These are phyloP conservation scores for Calyptomena viridis DNA, from an alignment of 2,113 vertebrate species.

Conservation along the genomic window DNA sequence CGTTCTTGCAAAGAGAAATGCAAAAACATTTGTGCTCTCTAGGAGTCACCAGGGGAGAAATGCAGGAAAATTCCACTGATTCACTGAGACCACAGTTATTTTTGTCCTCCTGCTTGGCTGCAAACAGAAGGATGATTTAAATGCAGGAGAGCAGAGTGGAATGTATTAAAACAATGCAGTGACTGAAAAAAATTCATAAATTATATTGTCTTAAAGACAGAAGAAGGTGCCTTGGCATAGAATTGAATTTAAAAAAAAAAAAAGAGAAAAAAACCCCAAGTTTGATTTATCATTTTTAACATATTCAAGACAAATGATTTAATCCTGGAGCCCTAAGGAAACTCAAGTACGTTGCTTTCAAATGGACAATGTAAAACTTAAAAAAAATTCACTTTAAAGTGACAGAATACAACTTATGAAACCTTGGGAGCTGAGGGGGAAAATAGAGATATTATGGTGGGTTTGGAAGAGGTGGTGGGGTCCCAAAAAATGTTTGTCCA, in stretches of 20 bases:
- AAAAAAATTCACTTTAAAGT: neutral
- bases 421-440: neutral
- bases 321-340: neutral
- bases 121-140: slow-evolving; percentile 47
- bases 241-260: too few species aligned
- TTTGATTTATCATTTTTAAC: neutral
- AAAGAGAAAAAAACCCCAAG: too few species aligned
- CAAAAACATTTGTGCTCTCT: slow-evolving; percentile 30
- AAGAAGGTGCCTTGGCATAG: neutral
- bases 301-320: neutral
- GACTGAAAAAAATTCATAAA: neutral
- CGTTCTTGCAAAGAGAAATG: neutral
- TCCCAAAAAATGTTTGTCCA: neutral
- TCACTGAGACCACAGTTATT: slow-evolving; percentile 49
- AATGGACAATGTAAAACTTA: neutral
- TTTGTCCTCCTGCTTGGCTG: slow-evolving; percentile 40
- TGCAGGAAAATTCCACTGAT: slow-evolving; percentile 73
- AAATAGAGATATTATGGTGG: rapidly evolving
- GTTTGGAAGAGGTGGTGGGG: neutral
- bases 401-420: neutral
- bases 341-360: neutral
- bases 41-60: slow-evolving; percentile 47
- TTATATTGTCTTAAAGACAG: neutral
- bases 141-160: slow-evolving; percentile 11
- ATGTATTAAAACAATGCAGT: neutral